Conservation (phyloP, 2,888 invertebrate species). For the Onchidella celtica region DNA sequence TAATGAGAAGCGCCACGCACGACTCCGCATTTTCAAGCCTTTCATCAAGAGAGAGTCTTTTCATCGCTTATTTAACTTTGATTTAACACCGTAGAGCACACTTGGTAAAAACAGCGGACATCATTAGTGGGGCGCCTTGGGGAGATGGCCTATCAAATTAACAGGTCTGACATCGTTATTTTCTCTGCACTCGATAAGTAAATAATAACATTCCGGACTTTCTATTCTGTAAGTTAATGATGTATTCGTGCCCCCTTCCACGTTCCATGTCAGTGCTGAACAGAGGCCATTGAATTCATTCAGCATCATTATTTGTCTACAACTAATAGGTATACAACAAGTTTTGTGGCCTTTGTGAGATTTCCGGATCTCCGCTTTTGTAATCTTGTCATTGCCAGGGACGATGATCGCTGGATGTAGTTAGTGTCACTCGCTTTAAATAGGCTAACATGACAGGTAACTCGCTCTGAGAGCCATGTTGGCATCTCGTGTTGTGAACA, state of each 20-base stretch:
- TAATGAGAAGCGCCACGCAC: conserved; percentile 34
- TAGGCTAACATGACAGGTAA: conserved; percentile 19
- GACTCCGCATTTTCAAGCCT: not conserved
- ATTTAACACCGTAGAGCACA: conserved; percentile 24
- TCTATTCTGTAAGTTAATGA: conserved; percentile 20
- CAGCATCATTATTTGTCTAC: conserved; percentile 40
- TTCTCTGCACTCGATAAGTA: conserved; percentile 25
- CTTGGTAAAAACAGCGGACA: conserved; percentile 30
- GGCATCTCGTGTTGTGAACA: conserved; percentile 40
- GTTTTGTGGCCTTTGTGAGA: conserved; percentile 23
- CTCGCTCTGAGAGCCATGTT: conserved; percentile 31
- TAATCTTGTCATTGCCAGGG: conserved; percentile 19
- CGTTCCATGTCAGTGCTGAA: no score
- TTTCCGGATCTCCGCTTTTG: conserved; percentile 27
- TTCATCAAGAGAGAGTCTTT: not conserved
- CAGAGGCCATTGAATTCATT: no score
- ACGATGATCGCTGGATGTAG: conserved; percentile 30
- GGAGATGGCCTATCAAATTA: conserved; percentile 24
- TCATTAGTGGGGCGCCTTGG: conserved; percentile 38
- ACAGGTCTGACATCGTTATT: conserved; percentile 32
- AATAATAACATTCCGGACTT: conserved; percentile 29
- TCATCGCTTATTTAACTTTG: conserved; percentile 20
- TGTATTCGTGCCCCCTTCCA: conserved; percentile 8
- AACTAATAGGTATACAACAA: conserved; percentile 45
- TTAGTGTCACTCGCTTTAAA: conserved; percentile 44